phyloP scores from a whole-genome alignment of 2,888 invertebrate genomes.

The Micropterix aruncella region DNA sequence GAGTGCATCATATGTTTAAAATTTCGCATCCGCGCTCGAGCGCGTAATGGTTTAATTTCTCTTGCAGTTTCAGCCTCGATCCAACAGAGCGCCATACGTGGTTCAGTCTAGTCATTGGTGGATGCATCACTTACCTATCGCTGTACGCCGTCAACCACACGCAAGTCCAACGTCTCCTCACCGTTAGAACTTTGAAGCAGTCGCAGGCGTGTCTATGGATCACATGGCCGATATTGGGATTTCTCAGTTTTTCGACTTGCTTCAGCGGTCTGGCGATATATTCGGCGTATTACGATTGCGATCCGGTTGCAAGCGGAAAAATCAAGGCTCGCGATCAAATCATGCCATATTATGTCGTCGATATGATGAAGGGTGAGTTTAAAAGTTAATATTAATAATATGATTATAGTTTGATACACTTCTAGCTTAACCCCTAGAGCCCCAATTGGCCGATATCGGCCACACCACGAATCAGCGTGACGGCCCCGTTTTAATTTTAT shows the following conservation, averaged over 20 bases:
- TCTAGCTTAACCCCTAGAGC: no score
- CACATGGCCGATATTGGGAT: constrained; percentile 64
- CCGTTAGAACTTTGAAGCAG: constrained; percentile 52
- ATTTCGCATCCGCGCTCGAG: no score
- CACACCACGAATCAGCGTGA: no score
- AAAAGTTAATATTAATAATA: not conserved
- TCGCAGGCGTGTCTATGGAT: constrained; percentile 65
- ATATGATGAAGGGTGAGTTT: constrained; percentile 39
- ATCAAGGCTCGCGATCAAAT: constrained; percentile 60
- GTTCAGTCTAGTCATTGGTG: constrained; percentile 73
- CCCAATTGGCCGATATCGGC: no score
- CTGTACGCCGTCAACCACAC: constrained; percentile 82
- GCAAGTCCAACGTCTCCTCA: constrained; percentile 58
- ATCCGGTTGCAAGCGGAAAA: constrained; percentile 50
- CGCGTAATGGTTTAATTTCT: constrained; percentile 6
- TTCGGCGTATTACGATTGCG: constrained; percentile 69
- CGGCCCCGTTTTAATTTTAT: no score
- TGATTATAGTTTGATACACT: no score
- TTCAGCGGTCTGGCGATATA: constrained; percentile 74
- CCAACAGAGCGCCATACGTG: constrained; percentile 74
- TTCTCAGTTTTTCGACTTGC: constrained; percentile 59
- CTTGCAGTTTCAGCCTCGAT: constrained; percentile 55
- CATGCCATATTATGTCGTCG: constrained; percentile 67
- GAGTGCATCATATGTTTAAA: no score
- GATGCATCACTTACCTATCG: constrained; percentile 63